Evolutionary conservation across 2,797 vertebrate species (phyloP).

Genomic region (Rousettus madagascariensis): DNA sequence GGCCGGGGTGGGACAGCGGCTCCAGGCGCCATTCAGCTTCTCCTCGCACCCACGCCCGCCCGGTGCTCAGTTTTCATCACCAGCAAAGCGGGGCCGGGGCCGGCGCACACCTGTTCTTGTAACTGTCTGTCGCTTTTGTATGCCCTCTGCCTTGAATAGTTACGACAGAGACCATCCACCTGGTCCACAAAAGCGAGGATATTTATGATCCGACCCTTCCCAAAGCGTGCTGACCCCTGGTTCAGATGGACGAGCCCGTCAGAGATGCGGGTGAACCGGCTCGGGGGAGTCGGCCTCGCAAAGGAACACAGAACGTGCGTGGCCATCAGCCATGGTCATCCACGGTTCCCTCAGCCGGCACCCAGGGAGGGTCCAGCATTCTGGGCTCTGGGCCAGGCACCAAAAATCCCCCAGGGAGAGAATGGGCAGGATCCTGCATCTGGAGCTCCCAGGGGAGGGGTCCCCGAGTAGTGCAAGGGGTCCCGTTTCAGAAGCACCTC

Average conservation of each 20-base stretch:
- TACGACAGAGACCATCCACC: neutral
- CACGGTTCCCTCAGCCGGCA: fast-evolving
- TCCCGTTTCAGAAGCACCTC: neutral
- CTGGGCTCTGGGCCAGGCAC: neutral
- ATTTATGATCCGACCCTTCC: neutral
- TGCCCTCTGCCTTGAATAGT: neutral
- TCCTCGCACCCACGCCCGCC: neutral
- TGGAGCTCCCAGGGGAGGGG: neutral
- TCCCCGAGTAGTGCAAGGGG: too few species aligned
- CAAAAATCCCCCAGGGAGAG: fast-evolving
- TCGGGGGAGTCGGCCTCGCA: neutral
- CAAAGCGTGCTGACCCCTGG: neutral
- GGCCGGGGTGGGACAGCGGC: neutral
- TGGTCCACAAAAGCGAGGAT: neutral
- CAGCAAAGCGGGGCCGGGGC: neutral
- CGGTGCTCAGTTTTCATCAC: neutral
- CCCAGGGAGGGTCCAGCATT: neutral
- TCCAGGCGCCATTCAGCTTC: neutral
- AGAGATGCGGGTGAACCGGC: neutral
- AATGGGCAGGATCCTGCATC: neutral
- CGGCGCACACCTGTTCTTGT: neutral
- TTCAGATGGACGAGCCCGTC: neutral
- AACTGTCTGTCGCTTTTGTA: neutral
- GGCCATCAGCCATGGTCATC: fast-evolving
- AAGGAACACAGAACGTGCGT: fast-evolving